phyloP scores from a whole-genome alignment of 2,113 vertebrate genomes.

The Carlito syrichta region DNA sequence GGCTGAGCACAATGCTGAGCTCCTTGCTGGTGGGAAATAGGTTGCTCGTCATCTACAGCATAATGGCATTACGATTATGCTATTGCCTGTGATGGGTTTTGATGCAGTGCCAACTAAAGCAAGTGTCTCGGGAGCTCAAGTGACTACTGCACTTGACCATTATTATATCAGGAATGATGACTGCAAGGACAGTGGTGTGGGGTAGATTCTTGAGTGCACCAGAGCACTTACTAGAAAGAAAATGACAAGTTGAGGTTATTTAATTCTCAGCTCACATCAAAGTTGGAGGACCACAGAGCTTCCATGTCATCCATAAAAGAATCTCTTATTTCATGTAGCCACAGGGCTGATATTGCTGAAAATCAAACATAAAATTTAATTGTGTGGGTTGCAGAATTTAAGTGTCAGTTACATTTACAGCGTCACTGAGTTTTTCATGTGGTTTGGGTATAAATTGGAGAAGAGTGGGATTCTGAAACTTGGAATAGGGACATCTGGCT shows the following conservation, averaged over 20 bases:
- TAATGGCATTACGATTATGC: neutral
- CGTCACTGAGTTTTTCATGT: neutral
- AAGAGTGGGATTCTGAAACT: neutral
- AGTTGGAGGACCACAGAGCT: neutral
- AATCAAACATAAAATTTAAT: constrained; percentile 41
- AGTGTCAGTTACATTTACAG: constrained; percentile 10
- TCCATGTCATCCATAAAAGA: neutral
- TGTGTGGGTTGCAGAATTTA: constrained; percentile 23
- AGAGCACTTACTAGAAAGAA: neutral
- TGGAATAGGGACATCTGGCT: constrained; percentile 1
- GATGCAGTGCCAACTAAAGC: neutral
- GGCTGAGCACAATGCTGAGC: neutral
- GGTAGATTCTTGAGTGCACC: neutral
- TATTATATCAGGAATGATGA: neutral
- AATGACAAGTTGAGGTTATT: neutral
- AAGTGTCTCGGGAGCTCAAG: neutral
- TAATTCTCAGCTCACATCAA: neutral
- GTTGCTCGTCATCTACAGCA: neutral
- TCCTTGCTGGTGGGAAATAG: neutral
- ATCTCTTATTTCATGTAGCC: neutral
- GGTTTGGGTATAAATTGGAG: neutral
- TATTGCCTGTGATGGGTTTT: neutral
- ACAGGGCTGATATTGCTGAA: neutral
- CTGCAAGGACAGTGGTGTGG: neutral
- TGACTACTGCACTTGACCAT: neutral